Base-by-base conservation (phyloP, 1,140 invertebrate species). In the Apocrypta bakeri region DNA sequence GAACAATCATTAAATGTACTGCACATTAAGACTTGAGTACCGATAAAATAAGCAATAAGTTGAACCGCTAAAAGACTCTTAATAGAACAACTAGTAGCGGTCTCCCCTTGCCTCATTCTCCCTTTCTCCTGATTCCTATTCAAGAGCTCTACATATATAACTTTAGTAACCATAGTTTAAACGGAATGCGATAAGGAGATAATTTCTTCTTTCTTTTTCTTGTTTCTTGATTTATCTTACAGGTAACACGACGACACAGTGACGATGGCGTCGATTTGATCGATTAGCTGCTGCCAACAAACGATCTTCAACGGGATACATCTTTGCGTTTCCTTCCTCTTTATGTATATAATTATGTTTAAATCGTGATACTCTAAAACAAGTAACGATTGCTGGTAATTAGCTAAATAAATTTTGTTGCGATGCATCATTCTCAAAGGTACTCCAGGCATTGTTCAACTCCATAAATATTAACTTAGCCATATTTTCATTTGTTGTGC, bases 381-480 rank as follows among this genome's bases (percentile, higher is more conserved):
- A 86, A 87, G 82, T 90, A 88, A 88, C 85, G 83, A 85, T 84
- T 81, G 86, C 85, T 87, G 71, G 85, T 84, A 92, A 92, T 93
- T 93, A 93, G 90, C 92, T 93, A 93, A 97, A 97, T 89, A 97
- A 92, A 89, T 97, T 97, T 90, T 97, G 96, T 90, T 97, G 96
- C 83, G 95, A 94, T 48, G 95, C 93, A 90, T 97, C 96, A 87
- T 97, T 97, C 92, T 99, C 98, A 92, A 99, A 99, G 88, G 98
- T 97, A 85, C 95, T 96, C 98, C 98, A 99, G 14, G 98, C 98
- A 90, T 99, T 99, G 92, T 99, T 99, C 84, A 99, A 92, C 93
- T 99, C 98, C 95, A 99, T 98, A 92, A 99, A 99, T 88, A 99
- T 98, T 88, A 99, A 91, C 92, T 98, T 99, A 14, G 99, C 98